These are phyloP conservation scores for Rhizoglyphus robini DNA, from an alignment of 1,140 invertebrate species.

Conservation along the genomic window DNA sequence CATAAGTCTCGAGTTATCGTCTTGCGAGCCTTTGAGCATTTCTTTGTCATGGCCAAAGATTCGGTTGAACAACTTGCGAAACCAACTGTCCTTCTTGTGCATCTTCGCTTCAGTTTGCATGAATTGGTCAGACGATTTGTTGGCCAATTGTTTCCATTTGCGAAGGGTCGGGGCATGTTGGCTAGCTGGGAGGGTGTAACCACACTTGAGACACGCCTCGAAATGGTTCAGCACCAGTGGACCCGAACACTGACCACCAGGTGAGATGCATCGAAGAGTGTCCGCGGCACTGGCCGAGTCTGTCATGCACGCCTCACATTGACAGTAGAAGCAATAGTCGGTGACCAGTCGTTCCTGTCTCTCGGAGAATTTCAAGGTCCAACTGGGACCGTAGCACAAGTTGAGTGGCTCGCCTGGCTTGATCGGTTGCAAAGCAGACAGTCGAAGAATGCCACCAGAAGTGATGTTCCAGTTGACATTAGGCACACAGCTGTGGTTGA, in stretches of 20 bases:
- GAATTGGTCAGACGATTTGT: background rate
- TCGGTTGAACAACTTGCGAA: no score
- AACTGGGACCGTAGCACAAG: background rate
- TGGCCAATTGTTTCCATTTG: no score
- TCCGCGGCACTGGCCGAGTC: background rate
- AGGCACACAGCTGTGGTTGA: constrained; percentile 6
- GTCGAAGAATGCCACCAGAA: background rate
- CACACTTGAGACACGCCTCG: background rate
- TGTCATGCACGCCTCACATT: background rate
- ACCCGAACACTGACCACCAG: background rate
- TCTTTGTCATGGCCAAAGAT: no score
- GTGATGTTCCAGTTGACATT: background rate
- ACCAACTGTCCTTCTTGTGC: background rate
- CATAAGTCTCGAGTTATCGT: no score
- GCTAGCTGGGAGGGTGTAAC: background rate
- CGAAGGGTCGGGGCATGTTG: background rate
- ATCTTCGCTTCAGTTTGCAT: background rate
- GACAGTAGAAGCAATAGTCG: constrained; percentile 10
- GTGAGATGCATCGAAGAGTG: background rate
- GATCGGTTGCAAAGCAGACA: background rate
- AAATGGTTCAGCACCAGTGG: background rate
- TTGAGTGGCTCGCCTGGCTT: background rate
- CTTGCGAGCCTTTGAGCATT: no score
- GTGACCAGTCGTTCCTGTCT: background rate
- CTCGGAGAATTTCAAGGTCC: background rate